Evolutionary conservation across 1,140 invertebrate genomes (phyloP), one percentile per base, ranked within the genome.

Genomic region (Psix sp.): DNA sequence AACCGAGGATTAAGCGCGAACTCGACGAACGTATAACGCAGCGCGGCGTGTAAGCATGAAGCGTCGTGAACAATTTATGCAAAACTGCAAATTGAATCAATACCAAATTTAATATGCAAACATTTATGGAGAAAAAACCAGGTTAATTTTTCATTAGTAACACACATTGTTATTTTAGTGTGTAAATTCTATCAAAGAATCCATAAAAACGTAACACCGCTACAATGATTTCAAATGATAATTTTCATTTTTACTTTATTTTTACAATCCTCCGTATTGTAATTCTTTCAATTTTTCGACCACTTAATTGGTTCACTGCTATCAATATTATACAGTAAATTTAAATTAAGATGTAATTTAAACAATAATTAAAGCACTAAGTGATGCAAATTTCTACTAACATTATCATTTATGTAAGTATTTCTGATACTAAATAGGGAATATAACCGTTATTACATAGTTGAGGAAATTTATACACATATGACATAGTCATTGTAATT

Each of bases 391-490:
- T 70, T 63, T 71, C 67, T 56, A 62, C 49, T 71, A 31, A 56
- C 49, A 62, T 71, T 48, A 62, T 40, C 66, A 71, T 62, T 71
- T 70, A 21, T 20, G 16, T 20, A 3, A 15, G 21, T 36, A 36
- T n/a, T 2, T 35, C 42, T 71, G 49, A 62, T 71, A 56, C 42
- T 49, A 26, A 33, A 38, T 38, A 71, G 56, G 60, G 66, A 71
- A 71, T 71, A 62, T 60, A 70, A 70, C 49, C 66, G 66, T 71
- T 71, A 71, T 71, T 71, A 62, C 36, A 62, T 56, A 71, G 57
- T 71, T 71, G 56, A 7, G 16, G 17, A 16, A 62, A 62, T 71
- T 56, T 68, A 68, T 59, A 59, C 29, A 49, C 49, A 49, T 21
- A 42, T 35, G 6, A 33, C 42, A 45, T 35, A 48, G 56, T 54